Conservation (phyloP, 1,140 invertebrate species). For the Leptinotarsa defecta region DNA sequence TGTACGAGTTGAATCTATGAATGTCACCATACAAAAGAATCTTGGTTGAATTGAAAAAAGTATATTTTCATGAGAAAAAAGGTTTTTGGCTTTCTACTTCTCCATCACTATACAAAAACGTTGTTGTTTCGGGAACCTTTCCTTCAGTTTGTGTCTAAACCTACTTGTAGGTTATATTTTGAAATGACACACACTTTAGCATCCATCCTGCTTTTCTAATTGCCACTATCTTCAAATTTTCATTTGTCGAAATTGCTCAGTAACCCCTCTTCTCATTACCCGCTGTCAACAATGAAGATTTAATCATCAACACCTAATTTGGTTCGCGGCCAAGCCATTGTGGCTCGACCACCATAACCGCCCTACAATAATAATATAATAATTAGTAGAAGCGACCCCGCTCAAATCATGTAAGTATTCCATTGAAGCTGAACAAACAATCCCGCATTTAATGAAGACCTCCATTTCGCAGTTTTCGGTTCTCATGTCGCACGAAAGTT, state of each 20-base stretch:
- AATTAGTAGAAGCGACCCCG: not conserved
- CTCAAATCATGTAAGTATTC: constrained; percentile 17
- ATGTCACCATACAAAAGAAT: no score
- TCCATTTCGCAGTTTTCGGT: constrained; percentile 30
- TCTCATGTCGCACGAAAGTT: constrained; percentile 1
- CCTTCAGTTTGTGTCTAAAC: no score
- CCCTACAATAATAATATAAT: constrained; percentile 7
- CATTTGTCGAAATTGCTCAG: not conserved
- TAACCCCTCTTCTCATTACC: not conserved
- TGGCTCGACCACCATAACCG: not conserved
- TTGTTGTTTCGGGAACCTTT: no score
- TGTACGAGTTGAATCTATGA: no score
- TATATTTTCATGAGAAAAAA: no score
- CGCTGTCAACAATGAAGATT: constrained; percentile 8
- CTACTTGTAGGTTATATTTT: no score
- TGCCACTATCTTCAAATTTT: no score
- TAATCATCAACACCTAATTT: constrained; percentile 5
- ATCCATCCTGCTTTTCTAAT: no score
- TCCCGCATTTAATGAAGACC: constrained; percentile 15
- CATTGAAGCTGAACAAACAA: constrained; percentile 28
- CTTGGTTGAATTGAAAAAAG: no score
- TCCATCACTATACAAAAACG: no score
- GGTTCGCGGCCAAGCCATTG: not conserved
- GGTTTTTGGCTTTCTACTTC: no score
- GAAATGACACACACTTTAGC: no score